Evolutionary conservation across 23 tunicate species (phyloP).

Genomic region (Trididemnum clinides): DNA sequence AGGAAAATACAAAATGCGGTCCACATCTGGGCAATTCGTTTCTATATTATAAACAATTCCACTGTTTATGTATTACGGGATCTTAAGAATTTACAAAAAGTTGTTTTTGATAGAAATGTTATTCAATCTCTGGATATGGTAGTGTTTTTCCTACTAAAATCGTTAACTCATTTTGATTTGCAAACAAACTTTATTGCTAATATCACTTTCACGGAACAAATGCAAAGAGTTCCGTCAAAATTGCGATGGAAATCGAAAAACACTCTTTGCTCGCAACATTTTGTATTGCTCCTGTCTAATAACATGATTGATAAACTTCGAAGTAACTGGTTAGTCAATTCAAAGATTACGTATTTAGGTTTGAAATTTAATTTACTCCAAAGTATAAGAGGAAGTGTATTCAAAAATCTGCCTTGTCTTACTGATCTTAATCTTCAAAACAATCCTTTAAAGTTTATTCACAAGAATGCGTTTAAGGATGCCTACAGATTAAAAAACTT

Average conservation of each 20-base stretch:
- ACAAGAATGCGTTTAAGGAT: not conserved
- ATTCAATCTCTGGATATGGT: not conserved
- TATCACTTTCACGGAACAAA: not conserved
- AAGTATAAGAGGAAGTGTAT: not conserved
- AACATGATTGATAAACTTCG: not conserved
- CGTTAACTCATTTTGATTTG: not conserved
- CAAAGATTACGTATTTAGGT: not conserved
- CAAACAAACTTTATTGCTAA: not conserved
- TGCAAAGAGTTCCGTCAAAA: too few species aligned
- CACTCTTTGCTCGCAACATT: not conserved
- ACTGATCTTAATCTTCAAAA: not conserved
- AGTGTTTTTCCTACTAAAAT: not conserved
- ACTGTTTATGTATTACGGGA: not conserved
- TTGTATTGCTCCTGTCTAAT: not conserved
- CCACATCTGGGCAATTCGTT: too few species aligned
- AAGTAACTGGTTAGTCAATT: not conserved
- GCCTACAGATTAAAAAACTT: not conserved
- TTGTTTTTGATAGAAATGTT: not conserved
- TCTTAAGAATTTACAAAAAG: not conserved
- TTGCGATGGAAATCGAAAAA: not conserved
- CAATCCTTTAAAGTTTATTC: not conserved
- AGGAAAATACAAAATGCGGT: not conserved
- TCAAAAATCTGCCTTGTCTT: constrained; percentile 4
- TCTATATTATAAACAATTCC: not conserved
- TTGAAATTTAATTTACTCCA: not conserved